Conservation (phyloP, 2,113 vertebrate species). For the Limnothrissa miodon region DNA sequence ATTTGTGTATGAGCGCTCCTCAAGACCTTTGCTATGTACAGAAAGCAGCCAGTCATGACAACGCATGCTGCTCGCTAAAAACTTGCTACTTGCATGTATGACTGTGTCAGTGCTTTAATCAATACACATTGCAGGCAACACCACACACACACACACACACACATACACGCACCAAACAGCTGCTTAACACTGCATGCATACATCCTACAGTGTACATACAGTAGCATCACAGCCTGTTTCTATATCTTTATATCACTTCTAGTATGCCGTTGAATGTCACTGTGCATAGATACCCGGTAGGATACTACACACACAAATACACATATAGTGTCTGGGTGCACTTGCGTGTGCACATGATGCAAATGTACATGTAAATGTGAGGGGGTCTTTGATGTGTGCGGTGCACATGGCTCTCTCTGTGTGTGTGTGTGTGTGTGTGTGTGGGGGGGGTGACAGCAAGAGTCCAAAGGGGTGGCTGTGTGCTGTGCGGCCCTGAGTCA, state of each 20-base stretch:
- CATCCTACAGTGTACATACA: constrained; percentile 4
- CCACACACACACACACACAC: background rate
- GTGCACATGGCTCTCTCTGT: background rate
- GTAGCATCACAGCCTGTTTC: background rate
- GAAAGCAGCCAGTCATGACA: constrained; percentile 29
- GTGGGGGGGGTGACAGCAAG: no score
- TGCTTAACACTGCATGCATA: background rate
- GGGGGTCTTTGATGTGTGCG: background rate
- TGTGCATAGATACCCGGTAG: background rate
- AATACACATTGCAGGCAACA: background rate
- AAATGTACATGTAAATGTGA: background rate
- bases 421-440: no score
- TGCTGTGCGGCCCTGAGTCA: background rate
- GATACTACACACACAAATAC: background rate
- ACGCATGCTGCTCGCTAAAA: constrained; percentile 17
- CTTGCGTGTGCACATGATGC: background rate
- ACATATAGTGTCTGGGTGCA: background rate
- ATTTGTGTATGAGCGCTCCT: constrained; percentile 30
- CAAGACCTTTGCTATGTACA: constrained; percentile 27
- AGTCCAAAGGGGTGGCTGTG: background rate
- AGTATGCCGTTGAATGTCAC: background rate
- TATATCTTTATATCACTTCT: background rate
- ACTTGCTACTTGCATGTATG: background rate
- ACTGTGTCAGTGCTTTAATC: background rate
- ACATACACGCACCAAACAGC: background rate